Evolutionary conservation across 1,140 invertebrate species (phyloP), one percentile per base, ranked within the genome.

Genomic region (Calephelis virginiensis): DNA sequence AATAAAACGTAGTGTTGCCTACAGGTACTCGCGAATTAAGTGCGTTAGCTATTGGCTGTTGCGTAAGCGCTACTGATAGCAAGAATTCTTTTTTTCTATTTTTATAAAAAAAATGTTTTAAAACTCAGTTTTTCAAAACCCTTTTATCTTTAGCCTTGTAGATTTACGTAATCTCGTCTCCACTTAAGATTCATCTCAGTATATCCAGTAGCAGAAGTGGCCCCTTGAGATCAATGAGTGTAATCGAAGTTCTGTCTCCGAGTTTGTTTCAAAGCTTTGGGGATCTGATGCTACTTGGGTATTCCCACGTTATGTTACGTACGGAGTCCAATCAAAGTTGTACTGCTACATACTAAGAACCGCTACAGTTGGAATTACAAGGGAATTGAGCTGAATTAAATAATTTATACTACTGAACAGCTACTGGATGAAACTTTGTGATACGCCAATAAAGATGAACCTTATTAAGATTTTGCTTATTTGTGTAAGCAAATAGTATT

Each of bases 111-210:
- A 4, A 28, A 2, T 28, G 28, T 28, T 28, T 28, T 4, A 28
- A 53, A 53, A 28, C 10, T 14, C 12, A 13, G 13, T 53, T 17
- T 53, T 53, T 53, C 5, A 28, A 53, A 14, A 17, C 50, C 9
- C 11, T 43, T 43, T 43, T 7, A 8, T 43, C 40, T 8, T 43
- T 43, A 28, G 40, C 40, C 0, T 7, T 43, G 5, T 14, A 14
- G 49, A 53, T 53, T 17, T 4, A 17, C 13, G 10, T 53, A 53
- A 8, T 8, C 49, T 53, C 8, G 14, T 6, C 14, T 53, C 13
- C 49, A 53, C 49, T 53, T 53, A 53, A 53, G 17, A 53, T 53
- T 53, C 49, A 10, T 53, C 49, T 53, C 49, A 50, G 13, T 13
- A 14, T 50, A 7, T 14, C 6, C 49, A 50, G 49, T 50, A 50